Evolutionary conservation across 2,888 invertebrate species (phyloP), one percentile per base, ranked within the genome.

Genomic region (Mystacides longicornis): DNA sequence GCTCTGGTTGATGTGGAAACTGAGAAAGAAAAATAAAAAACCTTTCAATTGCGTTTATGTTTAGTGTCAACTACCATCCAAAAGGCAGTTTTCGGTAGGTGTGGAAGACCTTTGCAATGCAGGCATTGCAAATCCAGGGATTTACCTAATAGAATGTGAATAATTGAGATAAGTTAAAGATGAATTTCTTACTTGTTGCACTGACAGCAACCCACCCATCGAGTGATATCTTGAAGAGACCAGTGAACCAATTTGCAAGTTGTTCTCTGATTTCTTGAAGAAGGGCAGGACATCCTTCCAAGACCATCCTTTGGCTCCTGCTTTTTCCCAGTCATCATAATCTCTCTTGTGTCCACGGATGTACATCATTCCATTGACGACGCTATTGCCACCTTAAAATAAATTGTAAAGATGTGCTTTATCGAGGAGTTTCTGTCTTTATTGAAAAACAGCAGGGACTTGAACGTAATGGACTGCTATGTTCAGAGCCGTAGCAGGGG

Each of bases 311-410:
- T 70, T 65, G 33, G 87, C 88, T 0, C 89, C 89, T 58, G 81
- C 78, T 14, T 74, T 75, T 2, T 79, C 86, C 90, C 90, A 90
- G 7, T 80, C 77, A 65, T 89, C 83, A 69, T 85, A 90, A 71
- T 90, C 90, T 1, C 75, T 78, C 0, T 84, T 78, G 63, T 86
- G 83, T 0, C 90, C 90, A 20, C 90, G 76, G 69, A 86, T 83
- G 68, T 90, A 90, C 82, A 87, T 88, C 90, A 91, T 91, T 1
- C 89, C 89, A 66, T 91, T 88, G 52, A 86, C 80, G 0, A 83
- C 84, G 47, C 82, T 80, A 62, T 80, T 81, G 0, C 89, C 90
- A 3, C 89, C 90, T 64, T 78, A 67, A 20, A 52, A 31, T 3
- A 45, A 27, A 5, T 7, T 5, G 11, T 7, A 27, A 27, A 27